These are phyloP conservation scores for Apodemia duryi DNA, from an alignment of 2,888 invertebrate species.

Conservation along the genomic window DNA sequence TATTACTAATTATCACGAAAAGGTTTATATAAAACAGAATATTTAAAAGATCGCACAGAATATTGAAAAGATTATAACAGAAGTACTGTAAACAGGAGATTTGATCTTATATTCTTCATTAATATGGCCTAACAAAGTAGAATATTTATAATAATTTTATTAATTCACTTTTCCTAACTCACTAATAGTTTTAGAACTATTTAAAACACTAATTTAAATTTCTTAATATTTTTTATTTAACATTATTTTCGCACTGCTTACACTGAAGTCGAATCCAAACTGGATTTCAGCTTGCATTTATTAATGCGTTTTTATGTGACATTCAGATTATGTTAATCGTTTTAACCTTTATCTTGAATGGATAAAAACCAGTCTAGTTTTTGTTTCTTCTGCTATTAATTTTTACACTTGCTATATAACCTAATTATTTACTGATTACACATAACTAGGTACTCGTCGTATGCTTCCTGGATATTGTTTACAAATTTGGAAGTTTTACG, in stretches of 20 bases:
- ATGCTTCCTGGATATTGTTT: constrained; percentile 7
- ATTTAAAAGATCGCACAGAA: too few species aligned
- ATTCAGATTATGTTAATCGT: constrained; percentile 19
- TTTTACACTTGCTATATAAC: neutral
- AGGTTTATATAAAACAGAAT: too few species aligned
- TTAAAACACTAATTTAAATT: too few species aligned
- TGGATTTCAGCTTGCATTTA: constrained; percentile 17
- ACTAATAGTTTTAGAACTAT: neutral
- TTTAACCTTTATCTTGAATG: constrained; percentile 14
- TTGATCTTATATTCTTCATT: too few species aligned
- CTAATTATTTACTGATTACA: constrained; percentile 5
- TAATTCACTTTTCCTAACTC: neutral
- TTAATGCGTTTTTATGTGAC: constrained; percentile 15
- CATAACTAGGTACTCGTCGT: neutral
- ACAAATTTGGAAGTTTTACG: neutral
- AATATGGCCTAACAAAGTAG: too few species aligned
- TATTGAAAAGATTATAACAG: too few species aligned
- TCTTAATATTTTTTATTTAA: neutral
- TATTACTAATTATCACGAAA: too few species aligned
- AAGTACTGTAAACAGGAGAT: too few species aligned
- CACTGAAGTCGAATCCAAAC: constrained; percentile 9
- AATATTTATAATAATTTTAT: too few species aligned
- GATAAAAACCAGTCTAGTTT: constrained; percentile 19
- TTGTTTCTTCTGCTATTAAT: constrained; percentile 18
- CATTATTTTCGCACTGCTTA: neutral